Conservation (phyloP, 1,140 invertebrate species). For the Anoplophora glabripennis region DNA sequence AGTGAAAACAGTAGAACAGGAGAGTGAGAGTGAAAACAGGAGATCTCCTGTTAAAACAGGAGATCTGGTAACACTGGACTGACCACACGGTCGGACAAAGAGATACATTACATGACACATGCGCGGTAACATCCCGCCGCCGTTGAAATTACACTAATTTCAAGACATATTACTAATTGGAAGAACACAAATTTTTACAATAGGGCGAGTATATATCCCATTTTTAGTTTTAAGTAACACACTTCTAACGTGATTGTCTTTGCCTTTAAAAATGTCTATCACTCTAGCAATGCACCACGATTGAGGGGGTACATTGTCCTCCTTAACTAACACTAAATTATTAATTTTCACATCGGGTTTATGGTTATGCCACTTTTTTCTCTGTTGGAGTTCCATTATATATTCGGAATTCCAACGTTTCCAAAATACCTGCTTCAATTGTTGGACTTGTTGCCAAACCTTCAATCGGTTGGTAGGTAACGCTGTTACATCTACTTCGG, state of each 20-base stretch:
- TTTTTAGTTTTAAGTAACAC: no score
- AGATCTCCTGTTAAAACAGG: no score
- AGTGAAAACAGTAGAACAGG: no score
- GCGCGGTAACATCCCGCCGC: no score
- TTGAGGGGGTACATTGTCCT: neutral
- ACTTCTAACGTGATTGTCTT: neutral
- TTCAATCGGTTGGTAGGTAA: slow-evolving; percentile 11
- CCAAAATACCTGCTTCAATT: slow-evolving; percentile 34
- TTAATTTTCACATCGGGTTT: neutral
- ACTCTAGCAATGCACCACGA: neutral
- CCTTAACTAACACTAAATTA: neutral
- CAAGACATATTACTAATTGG: no score
- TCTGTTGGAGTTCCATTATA: slow-evolving; percentile 31
- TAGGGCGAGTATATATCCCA: no score
- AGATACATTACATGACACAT: no score
- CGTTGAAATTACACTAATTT: no score
- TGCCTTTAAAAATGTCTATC: neutral
- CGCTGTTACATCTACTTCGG: slow-evolving; percentile 16
- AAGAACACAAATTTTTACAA: no score
- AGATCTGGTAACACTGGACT: no score
- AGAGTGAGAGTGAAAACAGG: no score
- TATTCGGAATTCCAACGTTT: slow-evolving; percentile 35
- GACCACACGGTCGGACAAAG: no score
- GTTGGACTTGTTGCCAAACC: slow-evolving; percentile 32
- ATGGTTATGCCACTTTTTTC: slow-evolving; percentile 29